Base-by-base conservation (phyloP, 2,797 vertebrate species). In the Acanthis flammea region DNA sequence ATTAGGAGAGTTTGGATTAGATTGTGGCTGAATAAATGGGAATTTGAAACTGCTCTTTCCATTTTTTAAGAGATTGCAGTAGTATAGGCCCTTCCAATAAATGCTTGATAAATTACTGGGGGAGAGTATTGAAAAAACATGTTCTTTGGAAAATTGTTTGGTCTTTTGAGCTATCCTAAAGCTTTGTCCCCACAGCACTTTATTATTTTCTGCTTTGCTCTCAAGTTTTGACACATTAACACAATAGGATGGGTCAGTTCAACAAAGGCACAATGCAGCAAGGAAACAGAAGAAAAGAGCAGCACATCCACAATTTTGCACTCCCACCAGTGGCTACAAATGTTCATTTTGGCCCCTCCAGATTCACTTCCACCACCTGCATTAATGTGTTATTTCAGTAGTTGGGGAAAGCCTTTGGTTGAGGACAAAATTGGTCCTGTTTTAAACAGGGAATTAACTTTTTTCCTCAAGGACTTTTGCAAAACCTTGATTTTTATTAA, bases 401-500 rank as follows among this genome's bases (percentile, higher is more conserved):
- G 27, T 1, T 55, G 24, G 55, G 58, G 22, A 53, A 91, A 37
- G 21, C n/a, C 27, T 91, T 91, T 37, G 19, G 6, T 51, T 89
- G 86, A 92, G 35, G 63, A 81, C 19, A 66, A 79, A 88, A 19
- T 8, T 25, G 8, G 5, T 88, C 31, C 17, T 35, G 35, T 81
- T 87, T 83, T 39, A 75, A 55, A 62, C n/a, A 14, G 7, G 10
- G 39, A 81, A 84, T 75, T 74, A 67, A 71, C 12, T 72, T 87
- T 10, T 58, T 80, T 27, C 61, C 60, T 83, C 66, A 82, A 90
- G 79, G 73, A 80, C 47, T 86, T 93, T 44, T 70, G 66, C 44
- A 88, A 89, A 94, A 53, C 33, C 19, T 70, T 53, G 18, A 2
- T 53, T 95, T 96, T 96, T 95, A 92, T 90, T 86, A 33, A 86